Evolutionary conservation across 1,140 invertebrate genomes (phyloP), one percentile per base, ranked within the genome.

Genomic region (Drosophila nannoptera): DNA sequence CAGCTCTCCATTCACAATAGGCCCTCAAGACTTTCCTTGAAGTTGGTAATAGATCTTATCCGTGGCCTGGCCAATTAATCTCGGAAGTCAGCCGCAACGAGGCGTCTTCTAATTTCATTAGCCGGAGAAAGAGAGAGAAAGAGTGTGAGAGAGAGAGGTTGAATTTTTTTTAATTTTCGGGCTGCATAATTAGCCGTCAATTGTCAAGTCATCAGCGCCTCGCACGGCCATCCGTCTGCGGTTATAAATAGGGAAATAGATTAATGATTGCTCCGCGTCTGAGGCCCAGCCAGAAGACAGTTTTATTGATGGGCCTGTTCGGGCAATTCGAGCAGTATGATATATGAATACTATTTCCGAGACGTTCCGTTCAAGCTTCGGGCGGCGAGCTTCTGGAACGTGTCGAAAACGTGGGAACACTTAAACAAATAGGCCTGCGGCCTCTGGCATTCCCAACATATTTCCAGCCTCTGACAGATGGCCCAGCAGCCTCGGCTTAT

Each of bases 121-220:
- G 48, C 22, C 22, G 22, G 3, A 1, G 22, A 22, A 22, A 22
- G 22, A 22, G 1, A 3, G 22, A 22, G 22, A 22, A 3, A 22
- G 22, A 2, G 22, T 22, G 22, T 2, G 22, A 53, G 16, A 22
- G 22, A 22, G 22, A 22, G 22, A 22, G 16, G 58, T 38, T 68
- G 64, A 42, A 16, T 55, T 45, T 52, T 33, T 29, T 61, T 29
- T 32, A 14, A 22, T 42, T 60, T 71, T 70, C 58, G 40, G 49
- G 45, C 62, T 82, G 78, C 75, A 82, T 83, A 83, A 83, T 83
- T 82, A 82, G 78, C 50, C 56, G 75, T 59, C 78, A 83, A 82
- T 82, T 82, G 78, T 82, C 78, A 82, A 75, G 74, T 50, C 66
- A 63, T 69, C 72, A 64, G n/a, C 52, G 72, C 53, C 65, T 46